Conservation (phyloP, 2,888 invertebrate genomes). For the Polydesmus complanatus region DNA sequence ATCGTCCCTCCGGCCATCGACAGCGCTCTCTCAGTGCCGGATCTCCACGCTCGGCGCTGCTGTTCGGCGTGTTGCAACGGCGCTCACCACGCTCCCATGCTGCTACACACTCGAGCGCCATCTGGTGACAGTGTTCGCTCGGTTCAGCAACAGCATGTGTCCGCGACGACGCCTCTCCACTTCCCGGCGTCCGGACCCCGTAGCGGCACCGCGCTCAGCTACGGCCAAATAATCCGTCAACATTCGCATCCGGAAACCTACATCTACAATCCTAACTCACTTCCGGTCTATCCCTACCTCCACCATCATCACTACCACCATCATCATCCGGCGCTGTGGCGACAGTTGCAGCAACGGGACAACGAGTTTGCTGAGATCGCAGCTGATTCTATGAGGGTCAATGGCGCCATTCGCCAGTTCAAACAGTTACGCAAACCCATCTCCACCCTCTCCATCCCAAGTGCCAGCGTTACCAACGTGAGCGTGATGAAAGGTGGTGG, state of each 20-base stretch:
- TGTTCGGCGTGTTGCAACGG: conserved; percentile 22
- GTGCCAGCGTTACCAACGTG: conserved; percentile 35
- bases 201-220: neutral
- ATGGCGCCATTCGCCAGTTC: conserved; percentile 91
- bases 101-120: conserved; percentile 45
- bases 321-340: conserved; percentile 50
- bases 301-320: conserved; percentile 11
- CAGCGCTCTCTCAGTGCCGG: conserved; percentile 52
- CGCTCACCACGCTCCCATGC: neutral
- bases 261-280: conserved; percentile 3
- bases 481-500: conserved; percentile 20
- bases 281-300: neutral
- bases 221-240: conserved; percentile 63
- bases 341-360: conserved; percentile 57
- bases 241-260: conserved; percentile 67
- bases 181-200: neutral
- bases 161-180: neutral
- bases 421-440: conserved; percentile 96
- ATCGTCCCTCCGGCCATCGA: neutral
- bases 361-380: conserved; percentile 90
- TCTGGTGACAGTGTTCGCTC: conserved; percentile 69
- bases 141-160: conserved; percentile 34
- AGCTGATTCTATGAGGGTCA: conserved; percentile 85
- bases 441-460: conserved; percentile 91
- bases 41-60: conserved; percentile 54